These are phyloP conservation scores for Drosophila yakuba DNA, from an alignment of 1,140 invertebrate species.

Conservation along the genomic window DNA sequence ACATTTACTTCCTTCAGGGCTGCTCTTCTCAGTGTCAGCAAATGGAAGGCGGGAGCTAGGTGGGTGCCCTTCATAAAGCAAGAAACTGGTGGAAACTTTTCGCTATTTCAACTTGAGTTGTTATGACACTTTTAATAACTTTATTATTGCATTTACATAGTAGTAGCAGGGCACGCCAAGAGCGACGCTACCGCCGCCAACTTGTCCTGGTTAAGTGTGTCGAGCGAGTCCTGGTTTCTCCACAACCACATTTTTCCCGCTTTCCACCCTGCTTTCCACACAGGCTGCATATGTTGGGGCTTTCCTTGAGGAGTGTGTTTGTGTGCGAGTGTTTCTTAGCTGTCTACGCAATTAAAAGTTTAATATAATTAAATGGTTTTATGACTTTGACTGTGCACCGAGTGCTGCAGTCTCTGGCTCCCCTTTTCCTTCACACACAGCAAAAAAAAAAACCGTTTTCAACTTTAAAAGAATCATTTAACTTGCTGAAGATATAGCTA, in stretches of 20 bases:
- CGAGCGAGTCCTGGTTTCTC: slow-evolving; percentile 15
- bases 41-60: slow-evolving; percentile 14
- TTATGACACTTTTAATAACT: slow-evolving; percentile 85
- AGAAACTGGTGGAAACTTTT: slow-evolving; percentile 73
- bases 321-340: slow-evolving; percentile 58
- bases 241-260: neutral
- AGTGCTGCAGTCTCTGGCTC: slow-evolving; percentile 37
- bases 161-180: slow-evolving; percentile 57
- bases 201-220: slow-evolving; percentile 61
- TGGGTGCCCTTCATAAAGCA: slow-evolving; percentile 49
- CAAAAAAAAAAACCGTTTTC: neutral
- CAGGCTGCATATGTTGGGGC: slow-evolving; percentile 58
- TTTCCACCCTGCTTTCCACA: slow-evolving; percentile 4
- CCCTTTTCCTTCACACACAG: slow-evolving; percentile 16
- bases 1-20: slow-evolving; percentile 6
- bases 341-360: slow-evolving; percentile 85
- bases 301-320: slow-evolving; percentile 46
- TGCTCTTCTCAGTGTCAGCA: slow-evolving; percentile 13
- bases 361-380: slow-evolving; percentile 85
- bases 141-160: slow-evolving; percentile 84
- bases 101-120: slow-evolving; percentile 84
- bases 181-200: slow-evolving; percentile 38
- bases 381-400: slow-evolving; percentile 76
- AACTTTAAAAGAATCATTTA: too few relatives aligned
- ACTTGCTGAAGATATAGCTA: too few relatives aligned